Evolutionary conservation across 2,888 invertebrate species (phyloP), one percentile per base, ranked within the genome.

Genomic region (Pachydiplax longipennis): DNA sequence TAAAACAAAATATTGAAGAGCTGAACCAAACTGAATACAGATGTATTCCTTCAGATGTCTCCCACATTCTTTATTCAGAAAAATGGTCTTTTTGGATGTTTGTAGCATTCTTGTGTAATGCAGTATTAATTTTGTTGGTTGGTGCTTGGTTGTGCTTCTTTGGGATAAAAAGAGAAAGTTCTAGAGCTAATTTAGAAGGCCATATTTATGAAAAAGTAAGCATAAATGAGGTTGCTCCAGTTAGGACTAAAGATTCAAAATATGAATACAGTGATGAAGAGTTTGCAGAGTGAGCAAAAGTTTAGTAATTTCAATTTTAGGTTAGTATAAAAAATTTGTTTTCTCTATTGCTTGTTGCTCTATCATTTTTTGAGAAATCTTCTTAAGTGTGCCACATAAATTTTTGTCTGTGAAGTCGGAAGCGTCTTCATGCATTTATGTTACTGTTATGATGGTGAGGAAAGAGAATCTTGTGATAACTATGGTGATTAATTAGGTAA

Each of bases 31-130:
- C 87, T 31, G 25, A n/a, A 22, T 87, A 22, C 37, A 31, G 87
- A 37, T 91, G 91, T 25, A 37, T 91, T 44, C 91, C 83, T 15
- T 65, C 82, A 15, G 65, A 81, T 31, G 65, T 91, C 12, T 40
- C 31, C 53, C 48, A 37, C 12, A 44, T 65, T 25, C 35, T 91
- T 12, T n/a, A 44, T 8, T 58, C 82, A 3, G 91, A 44, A 2
- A 22, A 58, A 15, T 91, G 91, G 91, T 91, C 81, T n/a, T 91
- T 44, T 58, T 91, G 91, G 91, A 37, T 91, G 65, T 65, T 91
- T 44, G 37, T 91, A n/a, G 83, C 91, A 25, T 65, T 91, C 73
- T 15, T 65, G 10, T 37, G 65, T 35, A 83, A 83, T 44, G 40
- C 82, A 0, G 82, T 61, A 25, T 31, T 91, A 22, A n/a, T 83